phyloP scores from a whole-genome alignment of 2,888 invertebrate species.

The Hypsopygia costalis region DNA sequence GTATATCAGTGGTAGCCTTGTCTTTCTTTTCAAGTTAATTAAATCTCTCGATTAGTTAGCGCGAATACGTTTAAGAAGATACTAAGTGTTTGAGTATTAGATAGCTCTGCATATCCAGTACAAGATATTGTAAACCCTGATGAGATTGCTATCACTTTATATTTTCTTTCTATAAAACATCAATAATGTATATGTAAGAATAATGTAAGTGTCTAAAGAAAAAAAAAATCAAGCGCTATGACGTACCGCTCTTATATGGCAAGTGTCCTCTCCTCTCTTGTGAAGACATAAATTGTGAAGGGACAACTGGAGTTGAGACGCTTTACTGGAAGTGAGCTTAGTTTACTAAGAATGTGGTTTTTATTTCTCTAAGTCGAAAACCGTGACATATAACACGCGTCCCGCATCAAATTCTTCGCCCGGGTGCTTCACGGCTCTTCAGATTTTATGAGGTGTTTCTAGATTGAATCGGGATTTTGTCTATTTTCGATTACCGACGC shows the following conservation, averaged over 20 bases:
- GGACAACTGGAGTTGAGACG: constrained; percentile 22
- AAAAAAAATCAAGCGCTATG: constrained; percentile 16
- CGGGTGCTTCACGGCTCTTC: constrained; percentile 18
- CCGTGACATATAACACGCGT: constrained; percentile 15
- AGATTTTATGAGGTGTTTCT: constrained; percentile 14
- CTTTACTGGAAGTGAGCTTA: constrained; percentile 17
- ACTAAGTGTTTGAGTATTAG: no score
- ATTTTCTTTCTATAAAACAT: constrained; percentile 3
- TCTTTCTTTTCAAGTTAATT: no score
- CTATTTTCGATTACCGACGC: constrained; percentile 6
- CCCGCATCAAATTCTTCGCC: constrained; percentile 22
- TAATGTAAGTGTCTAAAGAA: constrained; percentile 15
- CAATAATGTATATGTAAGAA: constrained; percentile 11
- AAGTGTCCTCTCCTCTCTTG: constrained; percentile 30
- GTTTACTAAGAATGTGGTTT: constrained; percentile 4
- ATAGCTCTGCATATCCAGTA: no score
- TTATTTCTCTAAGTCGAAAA: constrained; percentile 19
- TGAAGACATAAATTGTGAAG: constrained; percentile 32
- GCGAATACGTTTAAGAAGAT: no score
- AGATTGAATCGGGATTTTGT: constrained; percentile 5
- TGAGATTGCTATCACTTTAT: neutral
- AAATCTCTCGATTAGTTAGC: no score
- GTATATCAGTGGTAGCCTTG: no score
- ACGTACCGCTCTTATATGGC: constrained; percentile 22
- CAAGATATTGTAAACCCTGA: no score